Base-by-base conservation (phyloP, 2,888 invertebrate genomes). In the Lysandra bellargus region DNA sequence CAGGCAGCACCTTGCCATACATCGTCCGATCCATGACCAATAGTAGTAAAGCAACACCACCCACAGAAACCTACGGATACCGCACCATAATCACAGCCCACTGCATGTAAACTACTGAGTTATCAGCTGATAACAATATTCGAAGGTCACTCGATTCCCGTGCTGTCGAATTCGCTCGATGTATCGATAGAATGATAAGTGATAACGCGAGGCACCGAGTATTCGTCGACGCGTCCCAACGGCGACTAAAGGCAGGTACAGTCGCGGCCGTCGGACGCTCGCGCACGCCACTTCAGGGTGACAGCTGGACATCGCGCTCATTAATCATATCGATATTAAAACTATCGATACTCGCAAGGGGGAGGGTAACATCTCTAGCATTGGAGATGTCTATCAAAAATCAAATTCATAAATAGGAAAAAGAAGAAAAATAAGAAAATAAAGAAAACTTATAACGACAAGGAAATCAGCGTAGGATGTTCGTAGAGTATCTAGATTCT, bases 1-100 rank as follows among this genome's bases (percentile, higher is more conserved):
- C 97, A 79, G 97, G 98, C 89, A 96, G 96, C 88, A 97, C 96
- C 95, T 98, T 98, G 84, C 98, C 98, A 90, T 98, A 98, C 97
- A 98, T 98, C 90, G 97, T 97, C 89, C 98, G 96, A 96, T 98
- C 98, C 98, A 98, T 98, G 86, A 85, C 89, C 90, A 92, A 92
- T 94, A 89, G 87, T 86, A 85, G 85, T 86, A 88, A 86, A 89
- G 90, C 90, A 88, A 89, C 90, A 88, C 89, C 91, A 92, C 93
- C 92, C 93, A 93, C 93, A 85, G 85, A 85, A 86, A 86, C 91
- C 85, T 88, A 86, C 87, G 87, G 87, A 89, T 88, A 87, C 84
- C 92, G 87, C 89, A 89, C 94, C 94, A 94, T 94, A 94, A 93
- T 91, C 90, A 90, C 91, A 88, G 84, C 94, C 94, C 88, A 94